These are phyloP conservation scores for Coluber constrictor DNA, from an alignment of 2,797 vertebrate species.

Conservation along the genomic window DNA sequence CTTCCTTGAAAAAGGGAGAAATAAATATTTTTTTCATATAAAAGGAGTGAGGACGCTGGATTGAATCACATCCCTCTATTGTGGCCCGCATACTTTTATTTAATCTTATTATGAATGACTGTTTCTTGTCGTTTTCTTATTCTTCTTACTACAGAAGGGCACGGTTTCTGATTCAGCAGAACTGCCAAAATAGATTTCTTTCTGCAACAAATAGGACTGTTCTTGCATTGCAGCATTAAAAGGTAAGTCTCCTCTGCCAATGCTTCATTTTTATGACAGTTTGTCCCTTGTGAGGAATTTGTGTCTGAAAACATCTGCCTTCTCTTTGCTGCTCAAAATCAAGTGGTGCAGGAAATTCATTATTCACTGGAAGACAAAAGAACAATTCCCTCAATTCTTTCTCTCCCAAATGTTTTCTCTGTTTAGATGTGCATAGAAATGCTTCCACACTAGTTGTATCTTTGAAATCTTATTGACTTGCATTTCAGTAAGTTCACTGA, in stretches of 20 bases:
- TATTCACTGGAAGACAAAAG: neutral
- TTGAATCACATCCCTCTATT: neutral
- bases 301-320: neutral
- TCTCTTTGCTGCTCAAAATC: conserved; percentile 11
- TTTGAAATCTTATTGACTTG: neutral
- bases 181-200: neutral
- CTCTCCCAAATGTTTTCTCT: neutral
- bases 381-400: neutral
- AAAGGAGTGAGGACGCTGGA: neutral
- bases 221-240: neutral
- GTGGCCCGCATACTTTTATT: neutral
- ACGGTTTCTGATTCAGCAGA: conserved; percentile 35
- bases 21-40: neutral
- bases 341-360: neutral
- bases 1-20: neutral
- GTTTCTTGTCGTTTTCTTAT: neutral
- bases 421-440: neutral
- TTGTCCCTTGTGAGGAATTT: conserved; percentile 11
- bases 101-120: neutral
- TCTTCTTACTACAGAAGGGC: neutral
- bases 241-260: neutral
- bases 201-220: neutral
- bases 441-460: neutral
- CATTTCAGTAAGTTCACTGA: neutral
- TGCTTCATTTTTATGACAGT: neutral